These are phyloP conservation scores for Xiphophorus hellerii DNA, from an alignment of 2,113 vertebrate species.

Conservation along the genomic window DNA sequence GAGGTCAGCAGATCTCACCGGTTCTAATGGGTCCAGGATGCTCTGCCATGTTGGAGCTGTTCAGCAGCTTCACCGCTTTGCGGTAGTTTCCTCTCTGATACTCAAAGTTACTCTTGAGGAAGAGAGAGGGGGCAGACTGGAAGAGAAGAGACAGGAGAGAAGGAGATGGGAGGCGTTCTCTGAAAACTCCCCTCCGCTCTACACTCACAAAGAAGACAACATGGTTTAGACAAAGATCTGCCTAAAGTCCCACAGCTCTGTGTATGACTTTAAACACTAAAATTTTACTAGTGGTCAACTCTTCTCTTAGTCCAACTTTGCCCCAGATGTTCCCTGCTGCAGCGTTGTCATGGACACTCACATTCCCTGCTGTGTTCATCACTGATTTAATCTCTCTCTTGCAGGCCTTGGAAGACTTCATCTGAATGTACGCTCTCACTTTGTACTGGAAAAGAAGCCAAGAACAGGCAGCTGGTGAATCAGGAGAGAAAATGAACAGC, in stretches of 20 bases:
- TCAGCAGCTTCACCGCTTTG: constrained; percentile 96
- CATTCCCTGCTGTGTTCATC: constrained; percentile 98
- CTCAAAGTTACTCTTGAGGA: constrained; percentile 99
- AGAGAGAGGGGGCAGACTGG: constrained; percentile 95
- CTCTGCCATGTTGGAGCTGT: constrained; percentile 96
- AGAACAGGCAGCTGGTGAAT: neutral
- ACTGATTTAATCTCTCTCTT: constrained; percentile 99
- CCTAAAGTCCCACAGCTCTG: no score
- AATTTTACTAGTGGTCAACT: neutral
- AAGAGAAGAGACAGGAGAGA: constrained; percentile 49
- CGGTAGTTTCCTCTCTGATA: constrained; percentile 98
- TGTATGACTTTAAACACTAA: neutral
- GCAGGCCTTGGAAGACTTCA: constrained; percentile 98
- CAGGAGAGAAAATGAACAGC: neutral
- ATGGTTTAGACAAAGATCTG: no score
- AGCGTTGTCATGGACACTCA: constrained; percentile 77
- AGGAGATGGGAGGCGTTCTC: no score
- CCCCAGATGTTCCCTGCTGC: neutral
- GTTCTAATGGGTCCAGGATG: constrained; percentile 97
- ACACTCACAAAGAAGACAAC: no score
- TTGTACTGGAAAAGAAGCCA: constrained; percentile 86
- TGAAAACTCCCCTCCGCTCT: no score
- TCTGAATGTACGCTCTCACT: constrained; percentile 97
- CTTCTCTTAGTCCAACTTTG: neutral
- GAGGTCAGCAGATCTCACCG: constrained; percentile 76